Evolutionary conservation across 2,888 invertebrate species (phyloP).

Genomic region (Lordiphosa andalusiaca): DNA sequence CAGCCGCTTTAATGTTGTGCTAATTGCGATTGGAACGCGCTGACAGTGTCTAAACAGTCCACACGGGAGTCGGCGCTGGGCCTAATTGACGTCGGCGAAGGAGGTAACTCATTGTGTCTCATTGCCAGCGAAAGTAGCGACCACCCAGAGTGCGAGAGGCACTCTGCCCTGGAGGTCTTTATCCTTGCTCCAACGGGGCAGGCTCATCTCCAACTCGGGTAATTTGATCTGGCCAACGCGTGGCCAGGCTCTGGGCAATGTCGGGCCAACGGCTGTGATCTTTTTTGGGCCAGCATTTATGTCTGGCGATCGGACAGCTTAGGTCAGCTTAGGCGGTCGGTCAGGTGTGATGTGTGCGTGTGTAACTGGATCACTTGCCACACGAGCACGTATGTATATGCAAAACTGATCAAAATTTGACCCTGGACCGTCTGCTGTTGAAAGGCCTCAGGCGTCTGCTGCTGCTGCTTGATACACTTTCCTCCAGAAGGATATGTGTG

Average conservation of each 20-base stretch:
- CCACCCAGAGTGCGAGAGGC: slow-evolving; percentile 31
- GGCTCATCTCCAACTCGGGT: slow-evolving; percentile 37
- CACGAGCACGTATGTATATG: slow-evolving; percentile 35
- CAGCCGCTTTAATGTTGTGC: slow-evolving; percentile 69
- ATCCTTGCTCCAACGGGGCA: slow-evolving; percentile 38
- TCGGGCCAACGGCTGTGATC: slow-evolving; percentile 65
- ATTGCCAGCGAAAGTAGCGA: slow-evolving; percentile 11
- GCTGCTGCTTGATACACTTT: slow-evolving; percentile 10
- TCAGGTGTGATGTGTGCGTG: slow-evolving; percentile 44
- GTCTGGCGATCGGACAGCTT: too few relatives aligned
- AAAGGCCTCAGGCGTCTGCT: slow-evolving; percentile 14
- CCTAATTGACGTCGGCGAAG: slow-evolving; percentile 64
- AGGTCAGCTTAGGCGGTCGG: slow-evolving; percentile 34
- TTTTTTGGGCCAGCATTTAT: slow-evolving; percentile 25
- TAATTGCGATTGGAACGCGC: slow-evolving; percentile 59
- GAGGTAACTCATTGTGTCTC: slow-evolving; percentile 20
- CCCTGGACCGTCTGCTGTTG: slow-evolving; percentile 47
- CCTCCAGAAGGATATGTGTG: neutral
- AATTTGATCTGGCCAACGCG: slow-evolving; percentile 62
- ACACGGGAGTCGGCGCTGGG: slow-evolving; percentile 48
- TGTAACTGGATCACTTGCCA: slow-evolving; percentile 10
- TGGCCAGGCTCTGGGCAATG: slow-evolving; percentile 44
- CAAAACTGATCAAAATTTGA: slow-evolving; percentile 56
- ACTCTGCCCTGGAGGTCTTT: slow-evolving; percentile 49
- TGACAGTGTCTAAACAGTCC: slow-evolving; percentile 43